phyloP scores from a whole-genome alignment of 1,140 invertebrate genomes.

The Tetragonula clypearis region DNA sequence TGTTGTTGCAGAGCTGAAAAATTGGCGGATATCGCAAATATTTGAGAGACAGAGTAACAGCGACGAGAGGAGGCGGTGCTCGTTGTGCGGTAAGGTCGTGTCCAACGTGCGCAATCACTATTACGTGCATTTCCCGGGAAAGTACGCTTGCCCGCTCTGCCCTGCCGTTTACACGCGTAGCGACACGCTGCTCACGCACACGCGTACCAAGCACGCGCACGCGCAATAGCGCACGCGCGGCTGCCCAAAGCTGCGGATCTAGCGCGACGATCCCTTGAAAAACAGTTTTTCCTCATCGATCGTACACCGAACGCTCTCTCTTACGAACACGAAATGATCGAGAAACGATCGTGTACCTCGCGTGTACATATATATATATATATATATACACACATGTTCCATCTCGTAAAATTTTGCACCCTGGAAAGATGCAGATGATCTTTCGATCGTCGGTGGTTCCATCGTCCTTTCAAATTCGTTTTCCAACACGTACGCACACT shows the following conservation, averaged over 20 bases:
- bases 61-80: constrained; percentile 85
- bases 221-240: constrained; percentile 54
- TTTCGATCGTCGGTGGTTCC: too few relatives aligned
- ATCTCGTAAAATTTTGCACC: too few relatives aligned
- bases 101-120: constrained; percentile 87
- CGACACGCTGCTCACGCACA: constrained; percentile 85
- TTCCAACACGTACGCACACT: too few relatives aligned
- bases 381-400: too few relatives aligned
- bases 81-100: constrained; percentile 86
- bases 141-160: constrained; percentile 85
- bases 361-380: too few relatives aligned
- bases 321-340: neutral
- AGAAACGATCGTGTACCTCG: too few relatives aligned
- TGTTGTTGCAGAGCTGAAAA: constrained; percentile 86
- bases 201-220: constrained; percentile 85
- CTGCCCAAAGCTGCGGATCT: constrained; percentile 47
- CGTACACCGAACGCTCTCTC: neutral
- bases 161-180: constrained; percentile 86
- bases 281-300: constrained; percentile 12
- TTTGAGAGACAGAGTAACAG: constrained; percentile 85
- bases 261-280: constrained; percentile 10
- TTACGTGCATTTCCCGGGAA: constrained; percentile 86
- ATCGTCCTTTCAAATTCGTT: too few relatives aligned
- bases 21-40: constrained; percentile 86
- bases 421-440: too few relatives aligned